phyloP scores from a whole-genome alignment of 2,113 vertebrate genomes.

The Python bivittatus region DNA sequence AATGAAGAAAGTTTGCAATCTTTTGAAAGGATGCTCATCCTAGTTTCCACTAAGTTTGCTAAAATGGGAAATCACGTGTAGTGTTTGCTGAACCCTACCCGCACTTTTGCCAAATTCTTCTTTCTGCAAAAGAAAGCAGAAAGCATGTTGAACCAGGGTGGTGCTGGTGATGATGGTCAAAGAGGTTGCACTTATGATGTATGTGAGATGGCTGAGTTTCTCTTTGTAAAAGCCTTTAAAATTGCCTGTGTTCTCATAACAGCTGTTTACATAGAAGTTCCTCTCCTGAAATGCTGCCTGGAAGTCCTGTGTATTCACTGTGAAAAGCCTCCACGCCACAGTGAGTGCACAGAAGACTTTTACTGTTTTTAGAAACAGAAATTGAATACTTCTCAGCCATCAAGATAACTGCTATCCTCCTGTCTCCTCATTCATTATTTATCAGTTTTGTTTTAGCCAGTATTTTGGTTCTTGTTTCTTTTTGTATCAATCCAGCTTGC shows the following conservation, averaged over 20 bases:
- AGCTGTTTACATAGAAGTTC: background rate
- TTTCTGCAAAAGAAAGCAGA: background rate
- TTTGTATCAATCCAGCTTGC: background rate
- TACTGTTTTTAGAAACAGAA: background rate
- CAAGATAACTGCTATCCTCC: background rate
- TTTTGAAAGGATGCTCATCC: background rate
- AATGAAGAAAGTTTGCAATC: background rate
- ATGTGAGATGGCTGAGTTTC: background rate
- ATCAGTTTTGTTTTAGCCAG: background rate
- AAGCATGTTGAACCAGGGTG: background rate
- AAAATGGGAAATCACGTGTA: background rate
- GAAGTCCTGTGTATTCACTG: background rate
- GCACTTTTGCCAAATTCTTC: background rate
- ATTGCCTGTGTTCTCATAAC: background rate
- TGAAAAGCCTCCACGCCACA: background rate
- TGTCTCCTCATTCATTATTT: background rate
- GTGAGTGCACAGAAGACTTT: background rate
- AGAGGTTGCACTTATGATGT: background rate
- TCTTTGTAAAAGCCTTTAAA: background rate
- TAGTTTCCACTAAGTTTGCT: background rate
- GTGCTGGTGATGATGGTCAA: background rate
- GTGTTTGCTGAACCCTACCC: background rate
- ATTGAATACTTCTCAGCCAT: background rate
- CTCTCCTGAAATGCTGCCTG: background rate
- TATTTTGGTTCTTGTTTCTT: background rate